Evolutionary conservation across 2,888 invertebrate species (phyloP).

Genomic region (Ornithoptera priamus): DNA sequence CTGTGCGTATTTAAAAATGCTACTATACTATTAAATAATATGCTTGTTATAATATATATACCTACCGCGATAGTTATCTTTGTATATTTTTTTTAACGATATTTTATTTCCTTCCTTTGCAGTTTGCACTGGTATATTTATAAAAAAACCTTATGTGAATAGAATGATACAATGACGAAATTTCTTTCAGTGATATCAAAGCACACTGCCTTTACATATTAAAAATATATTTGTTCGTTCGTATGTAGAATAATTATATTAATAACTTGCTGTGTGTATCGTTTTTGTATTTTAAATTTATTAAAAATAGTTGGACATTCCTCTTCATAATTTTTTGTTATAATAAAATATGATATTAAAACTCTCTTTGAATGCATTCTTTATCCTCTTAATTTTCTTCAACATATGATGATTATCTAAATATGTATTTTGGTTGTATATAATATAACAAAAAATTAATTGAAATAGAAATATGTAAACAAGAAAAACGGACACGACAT

Average conservation of each 20-base stretch:
- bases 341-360: conserved; percentile 61
- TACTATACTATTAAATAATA: too few species aligned
- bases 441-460: too few species aligned
- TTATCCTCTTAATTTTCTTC: background rate
- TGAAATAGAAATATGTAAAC: too few species aligned
- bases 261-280: conserved; percentile 4
- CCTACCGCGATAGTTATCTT: too few species aligned
- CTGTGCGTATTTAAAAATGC: too few species aligned
- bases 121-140: background rate
- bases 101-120: background rate
- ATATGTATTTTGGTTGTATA: too few species aligned
- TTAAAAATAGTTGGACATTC: conserved; percentile 59
- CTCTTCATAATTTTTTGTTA: conserved; percentile 59
- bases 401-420: too few species aligned
- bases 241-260: conserved; percentile 7
- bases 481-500: too few species aligned
- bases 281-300: conserved; percentile 11
- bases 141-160: background rate
- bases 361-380: conserved; percentile 36
- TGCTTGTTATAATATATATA: too few species aligned
- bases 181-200: background rate
- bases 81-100: background rate
- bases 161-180: background rate
- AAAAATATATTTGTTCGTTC: background rate
- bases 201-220: background rate